A percentile compares a stretch with the other conserved stretches of the same genome.
Conservation (phyloP, 2,888 invertebrate species). For the Machimus rusticus region DNA sequence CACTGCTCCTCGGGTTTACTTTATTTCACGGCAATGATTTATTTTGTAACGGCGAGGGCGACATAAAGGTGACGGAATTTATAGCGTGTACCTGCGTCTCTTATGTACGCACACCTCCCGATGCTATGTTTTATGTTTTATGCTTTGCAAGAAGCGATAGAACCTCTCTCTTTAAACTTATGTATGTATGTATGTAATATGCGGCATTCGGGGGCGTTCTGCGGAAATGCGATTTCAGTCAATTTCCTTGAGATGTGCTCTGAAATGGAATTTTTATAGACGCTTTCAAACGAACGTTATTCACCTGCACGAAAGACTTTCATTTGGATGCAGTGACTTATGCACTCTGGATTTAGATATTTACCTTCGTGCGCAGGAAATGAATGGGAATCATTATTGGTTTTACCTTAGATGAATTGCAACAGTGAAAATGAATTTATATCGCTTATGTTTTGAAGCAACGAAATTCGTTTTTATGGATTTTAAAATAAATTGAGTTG, state of each 20-base stretch:
- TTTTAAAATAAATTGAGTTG: neutral
- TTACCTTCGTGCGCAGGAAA: neutral
- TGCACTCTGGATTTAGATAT: neutral
- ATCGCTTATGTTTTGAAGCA: neutral
- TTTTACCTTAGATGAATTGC: neutral
- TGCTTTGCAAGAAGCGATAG: neutral
- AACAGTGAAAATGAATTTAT: neutral
- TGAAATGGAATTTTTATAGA: neutral
- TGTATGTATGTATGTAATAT: neutral
- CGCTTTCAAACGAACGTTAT: neutral
- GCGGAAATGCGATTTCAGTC: neutral
- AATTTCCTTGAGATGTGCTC: neutral
- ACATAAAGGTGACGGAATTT: conserved; percentile 43
- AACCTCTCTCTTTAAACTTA: neutral
- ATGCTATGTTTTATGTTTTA: neutral
- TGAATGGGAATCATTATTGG: neutral
- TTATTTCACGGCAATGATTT: conserved; percentile 38
- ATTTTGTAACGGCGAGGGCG: conserved; percentile 23
- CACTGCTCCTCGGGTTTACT: neutral
- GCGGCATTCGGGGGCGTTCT: neutral
- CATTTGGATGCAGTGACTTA: neutral
- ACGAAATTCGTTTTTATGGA: too few relatives aligned
- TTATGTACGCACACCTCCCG: neutral
- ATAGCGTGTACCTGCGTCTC: conserved; percentile 4
- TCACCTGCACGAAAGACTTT: neutral